Evolutionary conservation across 2,113 vertebrate genomes (phyloP), one percentile per base, ranked within the genome.

Genomic region (Etheostoma cragini): DNA sequence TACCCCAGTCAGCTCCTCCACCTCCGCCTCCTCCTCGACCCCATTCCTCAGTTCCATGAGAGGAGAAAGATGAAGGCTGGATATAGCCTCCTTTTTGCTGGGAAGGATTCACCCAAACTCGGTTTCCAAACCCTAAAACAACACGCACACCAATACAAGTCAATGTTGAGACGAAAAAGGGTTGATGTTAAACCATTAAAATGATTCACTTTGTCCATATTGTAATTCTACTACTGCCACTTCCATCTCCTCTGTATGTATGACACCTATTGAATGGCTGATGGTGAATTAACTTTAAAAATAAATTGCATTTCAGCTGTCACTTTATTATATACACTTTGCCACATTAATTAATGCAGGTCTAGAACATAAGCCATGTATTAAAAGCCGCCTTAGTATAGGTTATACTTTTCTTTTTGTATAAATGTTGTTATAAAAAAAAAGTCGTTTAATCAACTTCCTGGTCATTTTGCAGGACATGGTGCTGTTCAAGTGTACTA

Each of bases 11-110:
- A 10, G 8, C 8, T 26, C 52, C 52, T 7, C 52, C 24, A 1
- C 56, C 56, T 30, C 54, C 56, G 6, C 56, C 56, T 30, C 54
- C 56, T 57, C 56, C 56, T 11, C 57, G 50, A n/a, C 65, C 50
- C 67, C 68, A 71, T 24, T 76, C 62, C 53, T 83, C 75, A 17
- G 71, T 83, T 35, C 88, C 81, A 5, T 93, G 84, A 72, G 92
- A 96, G 70, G 96, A 93, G 88, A 97, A 97, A 0, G 92, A 91
- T 13, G 97, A 95, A 0, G 97, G 94, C 87, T 98, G 96, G 52
- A 95, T 94, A 58, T 95, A 94, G 21, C 22, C 91, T 16, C 92
- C 95, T 85, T 91, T 89, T 52, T 94, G 94, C 58, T 95, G 95
- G 46, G 93, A 92, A 5, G 95, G 95, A 87, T 96, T 96, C 78